phyloP scores from a whole-genome alignment of 1,140 invertebrate species.

The Brachionus rubens region DNA sequence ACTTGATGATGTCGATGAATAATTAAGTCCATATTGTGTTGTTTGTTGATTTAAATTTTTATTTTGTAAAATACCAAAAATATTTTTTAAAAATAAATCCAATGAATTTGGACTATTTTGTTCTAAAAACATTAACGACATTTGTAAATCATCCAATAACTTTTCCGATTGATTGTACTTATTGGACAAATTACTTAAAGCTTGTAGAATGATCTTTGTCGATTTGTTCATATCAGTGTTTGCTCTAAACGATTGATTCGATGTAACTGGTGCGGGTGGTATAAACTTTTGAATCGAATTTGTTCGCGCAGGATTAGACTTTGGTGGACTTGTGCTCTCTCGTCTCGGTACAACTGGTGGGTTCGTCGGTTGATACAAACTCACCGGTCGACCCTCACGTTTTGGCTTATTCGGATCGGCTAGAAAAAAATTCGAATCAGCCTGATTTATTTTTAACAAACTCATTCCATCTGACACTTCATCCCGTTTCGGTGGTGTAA shows the following conservation, averaged over 20 bases:
- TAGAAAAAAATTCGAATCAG: background rate
- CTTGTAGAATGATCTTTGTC: background rate
- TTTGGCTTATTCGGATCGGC: background rate
- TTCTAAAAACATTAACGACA: background rate
- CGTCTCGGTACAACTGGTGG: background rate
- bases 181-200: background rate
- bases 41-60: background rate
- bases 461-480: background rate
- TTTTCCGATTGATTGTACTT: slow-evolving; percentile 19
- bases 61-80: background rate
- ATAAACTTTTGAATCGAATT: background rate
- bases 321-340: too few relatives aligned
- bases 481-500: too few relatives aligned
- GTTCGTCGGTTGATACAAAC: background rate
- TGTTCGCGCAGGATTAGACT: background rate
- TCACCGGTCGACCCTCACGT: background rate
- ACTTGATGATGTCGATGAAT: background rate
- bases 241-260: background rate
- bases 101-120: background rate
- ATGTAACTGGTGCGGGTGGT: background rate
- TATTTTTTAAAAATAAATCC: slow-evolving; percentile 28
- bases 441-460: background rate
- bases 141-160: background rate
- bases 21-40: background rate
- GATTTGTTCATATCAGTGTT: background rate